Evolutionary conservation across 2,888 invertebrate genomes (phyloP).

Genomic region (Coelinius sp.): DNA sequence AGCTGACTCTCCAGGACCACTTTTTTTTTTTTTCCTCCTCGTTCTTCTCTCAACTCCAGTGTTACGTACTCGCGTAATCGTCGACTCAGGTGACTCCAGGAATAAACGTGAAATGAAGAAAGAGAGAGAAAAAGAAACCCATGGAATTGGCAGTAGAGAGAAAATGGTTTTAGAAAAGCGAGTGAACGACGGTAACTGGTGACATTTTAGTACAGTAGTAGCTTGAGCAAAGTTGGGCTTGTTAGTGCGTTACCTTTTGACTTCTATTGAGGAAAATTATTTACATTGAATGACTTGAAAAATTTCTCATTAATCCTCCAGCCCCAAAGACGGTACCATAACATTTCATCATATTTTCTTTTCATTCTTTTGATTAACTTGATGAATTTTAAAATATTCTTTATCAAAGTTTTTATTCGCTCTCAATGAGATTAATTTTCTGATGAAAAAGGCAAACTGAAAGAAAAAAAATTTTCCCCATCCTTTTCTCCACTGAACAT

Average conservation of each 20-base stretch:
- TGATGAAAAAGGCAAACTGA: not conserved
- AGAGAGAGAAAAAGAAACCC: not conserved
- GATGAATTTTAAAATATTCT: conserved; percentile 8
- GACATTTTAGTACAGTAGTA: conserved; percentile 20
- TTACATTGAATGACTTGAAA: conserved; percentile 31
- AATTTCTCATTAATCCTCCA: conserved; percentile 19
- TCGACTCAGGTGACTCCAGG: not conserved
- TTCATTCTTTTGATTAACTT: not conserved
- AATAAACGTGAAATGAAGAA: not conserved
- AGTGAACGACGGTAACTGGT: not conserved
- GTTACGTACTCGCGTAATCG: conserved; percentile 5
- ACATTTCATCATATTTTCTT: conserved; percentile 9
- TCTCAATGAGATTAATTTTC: conserved; percentile 5
- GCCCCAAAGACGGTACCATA: conserved; percentile 19
- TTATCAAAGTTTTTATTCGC: not conserved
- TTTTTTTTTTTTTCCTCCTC: not conserved
- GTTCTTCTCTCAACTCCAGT: not conserved
- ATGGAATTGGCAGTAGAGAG: not conserved
- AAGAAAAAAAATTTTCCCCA: not conserved
- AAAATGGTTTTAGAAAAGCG: conserved; percentile 9
- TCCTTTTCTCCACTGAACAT: not conserved
- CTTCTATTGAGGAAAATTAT: conserved; percentile 44
- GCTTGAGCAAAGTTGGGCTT: conserved; percentile 32
- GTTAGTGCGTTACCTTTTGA: conserved; percentile 43
- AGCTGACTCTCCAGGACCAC: conserved; percentile 3